Percentiles rank a stretch among this genome's conserved stretches.
Conservation (phyloP, 2,797 vertebrate genomes). For the Hoplostethus mediterraneus region DNA sequence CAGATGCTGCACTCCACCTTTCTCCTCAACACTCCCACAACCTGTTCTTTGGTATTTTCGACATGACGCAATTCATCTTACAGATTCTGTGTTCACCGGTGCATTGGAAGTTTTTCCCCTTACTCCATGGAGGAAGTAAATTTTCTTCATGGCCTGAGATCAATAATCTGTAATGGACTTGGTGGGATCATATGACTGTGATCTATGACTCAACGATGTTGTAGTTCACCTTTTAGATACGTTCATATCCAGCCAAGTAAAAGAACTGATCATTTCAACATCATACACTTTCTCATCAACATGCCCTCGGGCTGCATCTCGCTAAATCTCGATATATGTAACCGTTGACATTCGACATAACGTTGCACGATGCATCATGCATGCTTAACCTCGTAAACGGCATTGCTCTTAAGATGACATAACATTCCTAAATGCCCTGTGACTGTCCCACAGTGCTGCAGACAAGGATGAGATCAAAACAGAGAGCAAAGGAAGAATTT, state of each 20-base stretch:
- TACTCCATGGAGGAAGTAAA: background rate
- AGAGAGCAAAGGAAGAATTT: constrained; percentile 46
- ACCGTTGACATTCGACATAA: constrained; percentile 59
- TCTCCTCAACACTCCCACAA: constrained; percentile 54
- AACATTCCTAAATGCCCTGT: constrained; percentile 37
- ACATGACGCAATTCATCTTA: constrained; percentile 36
- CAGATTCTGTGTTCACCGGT: background rate
- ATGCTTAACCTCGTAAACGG: constrained; percentile 59
- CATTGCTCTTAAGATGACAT: constrained; percentile 37
- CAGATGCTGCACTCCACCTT: constrained; percentile 46
- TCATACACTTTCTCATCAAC: constrained; percentile 19
- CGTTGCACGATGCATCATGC: constrained; percentile 41
- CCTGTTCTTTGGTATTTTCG: constrained; percentile 28
- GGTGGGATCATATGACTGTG: background rate
- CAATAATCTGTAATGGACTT: constrained; percentile 22
- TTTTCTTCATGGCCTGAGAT: background rate
- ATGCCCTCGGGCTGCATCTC: constrained; percentile 2
- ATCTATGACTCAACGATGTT: constrained; percentile 34
- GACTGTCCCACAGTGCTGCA: constrained; percentile 41
- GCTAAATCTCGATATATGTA: constrained; percentile 34
- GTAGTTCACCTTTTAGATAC: constrained; percentile 32
- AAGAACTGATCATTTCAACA: constrained; percentile 19
- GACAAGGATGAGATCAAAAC: constrained; percentile 61
- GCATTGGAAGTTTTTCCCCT: constrained; percentile 15
- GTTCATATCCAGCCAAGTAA: background rate